These are phyloP conservation scores for Brachionus rubens DNA, from an alignment of 1,140 invertebrate species.

Conservation along the genomic window DNA sequence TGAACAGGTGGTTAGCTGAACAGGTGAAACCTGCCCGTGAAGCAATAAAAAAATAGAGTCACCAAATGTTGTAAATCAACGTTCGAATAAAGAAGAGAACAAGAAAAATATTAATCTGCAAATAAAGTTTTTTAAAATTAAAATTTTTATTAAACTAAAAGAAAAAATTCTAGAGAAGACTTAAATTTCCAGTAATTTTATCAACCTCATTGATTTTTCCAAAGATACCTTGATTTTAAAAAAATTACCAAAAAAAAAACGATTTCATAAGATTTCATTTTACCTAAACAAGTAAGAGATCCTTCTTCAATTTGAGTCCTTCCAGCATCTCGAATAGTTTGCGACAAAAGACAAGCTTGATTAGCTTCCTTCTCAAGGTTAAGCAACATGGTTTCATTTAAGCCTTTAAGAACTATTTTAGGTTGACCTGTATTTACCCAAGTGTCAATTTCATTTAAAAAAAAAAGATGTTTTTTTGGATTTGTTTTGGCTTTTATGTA, in stretches of 20 bases:
- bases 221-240: conserved; percentile 55
- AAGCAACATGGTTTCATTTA: background rate
- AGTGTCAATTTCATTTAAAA: conserved; percentile 34
- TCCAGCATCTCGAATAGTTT: conserved; percentile 79
- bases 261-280: background rate
- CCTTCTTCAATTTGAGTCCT: conserved; percentile 81
- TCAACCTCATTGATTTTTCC: conserved; percentile 72
- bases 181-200: conserved; percentile 79
- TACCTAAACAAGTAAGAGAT: conserved; percentile 77
- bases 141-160: too few relatives aligned
- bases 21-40: too few relatives aligned
- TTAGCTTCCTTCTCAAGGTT: background rate
- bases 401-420: conserved; percentile 32
- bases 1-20: too few relatives aligned
- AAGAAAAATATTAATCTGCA: too few relatives aligned
- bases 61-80: too few relatives aligned
- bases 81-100: too few relatives aligned
- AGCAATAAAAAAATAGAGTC: too few relatives aligned
- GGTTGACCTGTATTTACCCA: conserved; percentile 12
- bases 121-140: too few relatives aligned
- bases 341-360: conserved; percentile 56
- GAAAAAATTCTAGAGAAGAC: conserved; percentile 65
- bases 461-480: background rate
- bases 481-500: conserved; percentile 27
- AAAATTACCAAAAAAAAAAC: conserved; percentile 9